Evolutionary conservation across 2,888 invertebrate species (phyloP).

Genomic region (Drepanosiphum platanoidis): DNA sequence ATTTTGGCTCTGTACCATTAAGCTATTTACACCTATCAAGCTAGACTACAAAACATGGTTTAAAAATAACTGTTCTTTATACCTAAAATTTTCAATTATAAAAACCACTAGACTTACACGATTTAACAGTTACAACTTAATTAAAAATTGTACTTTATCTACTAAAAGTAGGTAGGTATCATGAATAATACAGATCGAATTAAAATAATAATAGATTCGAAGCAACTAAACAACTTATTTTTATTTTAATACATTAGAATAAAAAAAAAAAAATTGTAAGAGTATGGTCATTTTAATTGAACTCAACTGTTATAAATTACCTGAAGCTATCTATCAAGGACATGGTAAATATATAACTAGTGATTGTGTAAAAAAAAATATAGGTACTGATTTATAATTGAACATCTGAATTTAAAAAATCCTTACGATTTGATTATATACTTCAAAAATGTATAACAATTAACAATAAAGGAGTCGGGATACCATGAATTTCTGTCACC

Average conservation of each 20-base stretch:
- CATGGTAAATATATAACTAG: background rate
- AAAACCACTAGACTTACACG: background rate
- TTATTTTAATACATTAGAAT: constrained; percentile 10
- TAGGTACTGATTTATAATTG: background rate
- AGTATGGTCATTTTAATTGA: constrained; percentile 15
- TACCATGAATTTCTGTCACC: too few relatives aligned
- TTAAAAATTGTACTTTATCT: background rate
- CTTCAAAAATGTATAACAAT: too few relatives aligned
- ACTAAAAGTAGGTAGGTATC: background rate
- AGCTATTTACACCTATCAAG: background rate
- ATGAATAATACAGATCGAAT: background rate
- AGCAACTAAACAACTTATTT: constrained; percentile 5
- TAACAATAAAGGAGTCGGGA: too few relatives aligned
- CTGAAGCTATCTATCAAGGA: constrained; percentile 37
- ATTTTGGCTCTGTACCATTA: background rate
- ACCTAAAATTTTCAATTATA: background rate
- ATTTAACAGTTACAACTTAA: background rate
- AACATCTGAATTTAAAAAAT: background rate
- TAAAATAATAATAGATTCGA: constrained; percentile 19
- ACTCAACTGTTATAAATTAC: constrained; percentile 29
- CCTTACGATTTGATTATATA: background rate
- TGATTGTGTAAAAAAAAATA: constrained; percentile 16
- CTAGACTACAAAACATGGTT: background rate
- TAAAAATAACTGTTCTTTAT: background rate
- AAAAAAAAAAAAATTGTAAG: constrained; percentile 22